Evolutionary conservation across 2,797 vertebrate genomes (phyloP).

Genomic region (Erithacus rubecula): DNA sequence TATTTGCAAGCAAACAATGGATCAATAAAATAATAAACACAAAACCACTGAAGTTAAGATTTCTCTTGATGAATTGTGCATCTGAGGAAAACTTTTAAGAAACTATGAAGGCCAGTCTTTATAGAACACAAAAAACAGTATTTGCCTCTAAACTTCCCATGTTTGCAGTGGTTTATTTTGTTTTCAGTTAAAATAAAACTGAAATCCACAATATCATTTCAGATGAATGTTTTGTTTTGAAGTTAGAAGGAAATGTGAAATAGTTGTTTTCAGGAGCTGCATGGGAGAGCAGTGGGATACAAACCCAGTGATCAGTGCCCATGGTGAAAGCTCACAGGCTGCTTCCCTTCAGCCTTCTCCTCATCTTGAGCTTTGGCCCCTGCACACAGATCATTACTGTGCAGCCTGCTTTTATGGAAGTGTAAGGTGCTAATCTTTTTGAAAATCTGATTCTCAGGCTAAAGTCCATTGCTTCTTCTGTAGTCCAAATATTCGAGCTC

Average conservation of each 20-base stretch:
- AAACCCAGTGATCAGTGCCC: not conserved
- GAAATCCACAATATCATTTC: not conserved
- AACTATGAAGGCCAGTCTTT: not conserved
- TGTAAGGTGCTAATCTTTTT: not conserved
- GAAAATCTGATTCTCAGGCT: not conserved
- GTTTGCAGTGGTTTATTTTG: not conserved
- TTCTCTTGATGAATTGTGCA: conserved; percentile 48
- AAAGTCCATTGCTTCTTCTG: not conserved
- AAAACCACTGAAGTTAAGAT: conserved; percentile 25
- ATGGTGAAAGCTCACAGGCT: not conserved
- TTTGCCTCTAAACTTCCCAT: not conserved
- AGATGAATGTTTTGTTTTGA: not conserved
- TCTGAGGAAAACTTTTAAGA: conserved; percentile 42
- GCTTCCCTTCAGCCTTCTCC: not conserved
- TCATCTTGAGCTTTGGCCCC: not conserved
- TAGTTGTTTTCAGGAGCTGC: not conserved
- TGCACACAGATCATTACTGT: not conserved
- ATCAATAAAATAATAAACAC: conserved; percentile 64
- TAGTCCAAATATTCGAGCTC: not conserved
- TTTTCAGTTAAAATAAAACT: not conserved
- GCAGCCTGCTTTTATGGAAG: not conserved
- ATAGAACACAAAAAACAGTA: not conserved
- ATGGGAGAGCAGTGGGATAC: not conserved
- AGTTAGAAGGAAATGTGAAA: not conserved
- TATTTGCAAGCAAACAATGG: conserved; percentile 46